Base-by-base conservation (phyloP, 1,140 invertebrate species). In the Cydia pomonella region DNA sequence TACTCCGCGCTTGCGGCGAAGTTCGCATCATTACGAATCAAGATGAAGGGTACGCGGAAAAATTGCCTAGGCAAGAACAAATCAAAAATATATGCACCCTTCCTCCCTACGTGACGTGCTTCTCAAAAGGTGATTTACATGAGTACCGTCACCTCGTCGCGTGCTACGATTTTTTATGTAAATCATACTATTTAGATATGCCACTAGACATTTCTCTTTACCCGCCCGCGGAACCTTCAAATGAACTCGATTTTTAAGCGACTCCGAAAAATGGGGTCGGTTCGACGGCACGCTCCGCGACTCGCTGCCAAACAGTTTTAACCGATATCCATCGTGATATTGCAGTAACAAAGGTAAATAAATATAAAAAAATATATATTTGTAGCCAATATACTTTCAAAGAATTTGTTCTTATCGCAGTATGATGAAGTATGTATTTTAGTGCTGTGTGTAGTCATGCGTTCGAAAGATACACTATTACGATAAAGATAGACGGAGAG, bases 1-100 rank as follows among this genome's bases (percentile, higher is more conserved):
- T 69, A 21, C 33, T 69, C 64, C 64, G 10, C 64, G 21, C 53
- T 59, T 4, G 27, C 64, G 64, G 64, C 64, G 29, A 69, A 69
- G 16, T 69, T 69, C 27, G 74, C 76, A 73, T 79, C 74, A 77
- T 77, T 82, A 77, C 77, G 75, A 79, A 29, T 69, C 79, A 79
- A 80, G 76, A 82, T 79, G 77, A 84, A 82, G 82, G 81, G 88
- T 81, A 82, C 76, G 73, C 79, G 80, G 85, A 87, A 87, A 89
- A 91, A 90, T 90, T 88, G 87, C 84, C 84, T 86, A 83, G 78
- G 78, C 83, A 85, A 86, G 85, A 88, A 90, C 87, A 92, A 92
- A 91, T 90, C 88, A 92, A 92, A 92, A 92, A 92, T 91, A 92
- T 92, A 92, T 92, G 90, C 91, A 92, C 91, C 91, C 91, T 91